Percentiles rank a stretch among this genome's conserved stretches.
phyloP scores from a whole-genome alignment of 1,140 invertebrate species.

The Tachypleus tridentatus region DNA sequence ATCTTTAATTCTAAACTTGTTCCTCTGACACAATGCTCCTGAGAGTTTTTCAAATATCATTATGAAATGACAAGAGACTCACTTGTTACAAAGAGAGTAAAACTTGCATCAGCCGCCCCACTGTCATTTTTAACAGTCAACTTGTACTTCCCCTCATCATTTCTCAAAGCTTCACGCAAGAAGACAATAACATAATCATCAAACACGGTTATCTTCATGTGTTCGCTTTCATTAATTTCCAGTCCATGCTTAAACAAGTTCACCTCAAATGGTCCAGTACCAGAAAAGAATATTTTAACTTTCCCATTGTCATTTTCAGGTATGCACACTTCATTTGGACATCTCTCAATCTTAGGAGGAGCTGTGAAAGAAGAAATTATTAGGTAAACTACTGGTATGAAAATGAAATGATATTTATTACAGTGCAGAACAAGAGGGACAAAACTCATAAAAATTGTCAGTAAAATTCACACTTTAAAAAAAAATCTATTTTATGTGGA shows the following conservation, averaged over 20 bases:
- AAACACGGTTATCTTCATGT: slow-evolving; percentile 86
- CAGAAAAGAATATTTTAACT: slow-evolving; percentile 82
- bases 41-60: no score
- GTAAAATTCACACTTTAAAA: no score
- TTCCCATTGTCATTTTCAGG: slow-evolving; percentile 91
- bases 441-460: no score
- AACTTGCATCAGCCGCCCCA: slow-evolving; percentile 65
- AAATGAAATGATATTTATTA: no score
- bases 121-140: slow-evolving; percentile 85
- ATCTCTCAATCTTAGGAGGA: slow-evolving; percentile 85
- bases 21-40: no score
- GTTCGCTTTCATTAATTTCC: slow-evolving; percentile 55
- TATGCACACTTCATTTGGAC: slow-evolving; percentile 75
- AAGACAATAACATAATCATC: slow-evolving; percentile 93
- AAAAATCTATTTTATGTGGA: no score
- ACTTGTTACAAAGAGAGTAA: slow-evolving; percentile 74
- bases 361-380: slow-evolving; percentile 31
- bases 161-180: slow-evolving; percentile 67
- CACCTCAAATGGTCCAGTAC: slow-evolving; percentile 80
- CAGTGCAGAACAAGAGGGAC: no score
- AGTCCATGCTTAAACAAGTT: slow-evolving; percentile 66
- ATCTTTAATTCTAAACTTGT: no score
- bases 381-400: no score
- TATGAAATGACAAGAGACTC: slow-evolving; percentile 31
- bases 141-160: slow-evolving; percentile 72